Base-by-base conservation (phyloP, 2,797 vertebrate species). In the Brotula barbata region DNA sequence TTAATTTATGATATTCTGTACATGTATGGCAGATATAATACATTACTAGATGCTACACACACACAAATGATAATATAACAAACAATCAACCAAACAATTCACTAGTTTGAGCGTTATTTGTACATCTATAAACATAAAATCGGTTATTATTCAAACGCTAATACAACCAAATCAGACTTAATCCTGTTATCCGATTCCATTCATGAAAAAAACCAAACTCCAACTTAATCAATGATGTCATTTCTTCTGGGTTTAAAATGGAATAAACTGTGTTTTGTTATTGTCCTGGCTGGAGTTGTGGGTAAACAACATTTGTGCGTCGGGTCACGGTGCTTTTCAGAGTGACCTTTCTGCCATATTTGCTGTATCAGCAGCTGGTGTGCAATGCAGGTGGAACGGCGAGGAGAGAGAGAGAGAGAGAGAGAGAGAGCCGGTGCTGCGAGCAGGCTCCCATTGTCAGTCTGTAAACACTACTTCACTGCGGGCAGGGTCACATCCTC, bases 291-390 rank as follows among this genome's bases (percentile, higher is more conserved):
- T 56, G 59, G 75, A 22, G 44, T 48, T 75, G 41, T 69, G 54
- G 37, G 64, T 85, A 88, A 87, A 86, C 81, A 85, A 68, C 82
- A 88, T 85, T 83, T 83, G 80, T 76, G 76, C 48, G 65, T 47
- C 2, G 40, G 72, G 63, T 80, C 59, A 62, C 52, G 37, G 44
- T 45, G 60, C 78, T 46, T 69, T 21, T 22, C 54, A 53, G 13
- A 65, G 48, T 56, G 79, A 83, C 82, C 68, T 87, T 70, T 73
- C 52, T 64, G 62, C 47, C 62, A 52, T 50, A 71, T 77, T 74
- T 53, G 63, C 80, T 49, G 77, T 61, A 58, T 62, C 58, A 70
- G 75, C 86, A 82, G 70, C 75, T 75, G 34, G 54, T 60, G 42
- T 50, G 47, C 10, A 40, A 50, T 58, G 53, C 59, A 59, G 64